phyloP scores from a whole-genome alignment of 2,113 vertebrate genomes.

The Romanogobio albipinnatus region DNA sequence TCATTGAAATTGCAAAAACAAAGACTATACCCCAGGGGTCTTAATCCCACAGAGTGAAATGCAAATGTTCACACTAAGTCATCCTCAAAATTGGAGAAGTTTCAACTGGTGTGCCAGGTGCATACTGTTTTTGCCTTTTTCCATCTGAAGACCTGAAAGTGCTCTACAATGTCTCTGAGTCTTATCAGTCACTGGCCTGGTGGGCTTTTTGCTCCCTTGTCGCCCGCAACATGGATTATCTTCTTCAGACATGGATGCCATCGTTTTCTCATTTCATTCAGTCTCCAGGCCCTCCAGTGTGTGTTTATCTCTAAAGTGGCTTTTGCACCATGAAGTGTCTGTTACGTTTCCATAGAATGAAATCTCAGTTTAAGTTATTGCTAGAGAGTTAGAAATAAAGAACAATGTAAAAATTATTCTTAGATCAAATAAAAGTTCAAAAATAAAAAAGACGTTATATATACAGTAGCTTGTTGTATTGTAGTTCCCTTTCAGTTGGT shows the following conservation, averaged over 20 bases:
- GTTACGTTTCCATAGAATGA: background rate
- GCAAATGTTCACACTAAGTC: background rate
- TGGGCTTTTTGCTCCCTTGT: slow-evolving; percentile 50
- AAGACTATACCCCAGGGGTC: background rate
- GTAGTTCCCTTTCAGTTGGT: too few relatives aligned
- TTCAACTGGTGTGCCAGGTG: background rate
- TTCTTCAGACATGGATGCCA: slow-evolving; percentile 41
- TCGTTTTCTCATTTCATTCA: slow-evolving; percentile 38
- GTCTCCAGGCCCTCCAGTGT: background rate
- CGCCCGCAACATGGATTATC: slow-evolving; percentile 53
- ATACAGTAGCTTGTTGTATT: background rate
- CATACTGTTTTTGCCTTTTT: slow-evolving; percentile 5
- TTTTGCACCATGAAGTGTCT: slow-evolving; percentile 5
- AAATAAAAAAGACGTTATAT: background rate
- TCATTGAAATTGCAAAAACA: background rate
- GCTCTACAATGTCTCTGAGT: slow-evolving; percentile 44
- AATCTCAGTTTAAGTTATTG: slow-evolving; percentile 3
- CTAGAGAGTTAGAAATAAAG: background rate
- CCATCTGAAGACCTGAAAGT: background rate
- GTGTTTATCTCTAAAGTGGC: slow-evolving; percentile 27
- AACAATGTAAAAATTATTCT: background rate
- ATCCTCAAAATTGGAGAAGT: background rate
- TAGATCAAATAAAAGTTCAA: background rate
- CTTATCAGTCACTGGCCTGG: slow-evolving; percentile 62
- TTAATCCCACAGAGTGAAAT: background rate